Evolutionary conservation across 2,888 invertebrate species (phyloP).

Genomic region (Listrodromus nycthemerus): DNA sequence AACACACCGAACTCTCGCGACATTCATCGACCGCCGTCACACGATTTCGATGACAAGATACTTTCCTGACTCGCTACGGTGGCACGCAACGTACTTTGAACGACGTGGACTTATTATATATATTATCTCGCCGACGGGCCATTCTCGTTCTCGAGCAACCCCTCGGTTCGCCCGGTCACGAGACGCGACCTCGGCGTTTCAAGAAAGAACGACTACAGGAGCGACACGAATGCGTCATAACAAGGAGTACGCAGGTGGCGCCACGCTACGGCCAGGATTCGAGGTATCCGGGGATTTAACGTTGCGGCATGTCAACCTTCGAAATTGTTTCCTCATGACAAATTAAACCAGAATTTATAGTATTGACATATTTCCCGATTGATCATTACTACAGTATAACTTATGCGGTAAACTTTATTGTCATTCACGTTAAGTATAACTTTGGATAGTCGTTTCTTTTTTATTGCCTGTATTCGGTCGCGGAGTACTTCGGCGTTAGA

Average conservation of each 20-base stretch:
- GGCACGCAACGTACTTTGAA: background rate
- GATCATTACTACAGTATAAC: too few relatives aligned
- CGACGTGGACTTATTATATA: background rate
- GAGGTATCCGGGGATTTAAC: background rate
- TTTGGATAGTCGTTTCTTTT: too few relatives aligned
- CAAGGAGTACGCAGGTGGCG: slow-evolving; percentile 50
- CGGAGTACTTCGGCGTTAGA: background rate
- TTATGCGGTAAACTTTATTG: too few relatives aligned
- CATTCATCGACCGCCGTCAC: slow-evolving; percentile 18
- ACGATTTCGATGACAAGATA: slow-evolving; percentile 11
- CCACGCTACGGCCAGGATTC: slow-evolving; percentile 43
- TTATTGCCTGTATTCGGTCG: too few relatives aligned
- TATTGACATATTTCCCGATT: background rate
- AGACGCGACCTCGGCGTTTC: slow-evolving; percentile 57
- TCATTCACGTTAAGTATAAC: too few relatives aligned
- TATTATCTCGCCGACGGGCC: slow-evolving; percentile 32
- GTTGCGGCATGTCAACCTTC: background rate
- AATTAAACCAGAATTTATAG: background rate
- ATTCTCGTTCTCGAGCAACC: slow-evolving; percentile 54
- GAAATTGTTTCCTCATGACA: background rate
- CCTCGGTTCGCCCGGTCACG: slow-evolving; percentile 59
- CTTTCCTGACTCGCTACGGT: background rate
- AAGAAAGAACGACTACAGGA: slow-evolving; percentile 30
- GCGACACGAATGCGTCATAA: slow-evolving; percentile 50
- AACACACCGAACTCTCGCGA: slow-evolving; percentile 26